Conservation (phyloP, 2,888 invertebrate genomes). For the Acleris holmiana region DNA sequence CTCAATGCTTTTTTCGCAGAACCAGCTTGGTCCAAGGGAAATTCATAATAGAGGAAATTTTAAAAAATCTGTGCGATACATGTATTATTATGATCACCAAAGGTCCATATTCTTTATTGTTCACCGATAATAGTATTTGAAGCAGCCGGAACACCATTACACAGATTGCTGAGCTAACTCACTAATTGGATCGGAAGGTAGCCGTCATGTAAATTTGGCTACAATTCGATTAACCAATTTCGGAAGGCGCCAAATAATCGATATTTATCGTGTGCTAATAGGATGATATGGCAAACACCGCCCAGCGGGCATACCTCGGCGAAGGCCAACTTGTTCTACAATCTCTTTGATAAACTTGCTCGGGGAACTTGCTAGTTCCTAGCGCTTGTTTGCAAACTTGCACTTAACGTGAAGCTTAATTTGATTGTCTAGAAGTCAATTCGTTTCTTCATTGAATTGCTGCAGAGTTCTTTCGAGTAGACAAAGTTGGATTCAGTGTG, state of each 20-base stretch:
- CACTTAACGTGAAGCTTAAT: constrained; percentile 78
- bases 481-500: constrained; percentile 1
- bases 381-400: constrained; percentile 76
- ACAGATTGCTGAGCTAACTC: constrained; percentile 1
- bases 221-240: constrained; percentile 10
- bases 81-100: too few species aligned
- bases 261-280: constrained; percentile 43
- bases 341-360: constrained; percentile 60
- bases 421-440: constrained; percentile 80
- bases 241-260: constrained; percentile 11
- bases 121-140: too few species aligned
- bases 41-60: too few species aligned
- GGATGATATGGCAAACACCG: constrained; percentile 46
- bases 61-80: too few species aligned
- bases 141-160: too few species aligned
- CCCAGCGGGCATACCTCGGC: constrained; percentile 37
- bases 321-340: constrained; percentile 73
- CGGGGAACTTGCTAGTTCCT: constrained; percentile 64
- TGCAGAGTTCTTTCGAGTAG: constrained; percentile 37
- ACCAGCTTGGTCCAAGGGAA: too few species aligned
- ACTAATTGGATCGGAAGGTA: constrained; percentile 2
- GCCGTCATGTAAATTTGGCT: not conserved
- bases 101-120: too few species aligned
- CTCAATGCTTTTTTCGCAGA: too few species aligned
- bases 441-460: constrained; percentile 64